These are phyloP conservation scores for Thunnus thynnus DNA, from an alignment of 2,113 vertebrate genomes.

Conservation along the genomic window DNA sequence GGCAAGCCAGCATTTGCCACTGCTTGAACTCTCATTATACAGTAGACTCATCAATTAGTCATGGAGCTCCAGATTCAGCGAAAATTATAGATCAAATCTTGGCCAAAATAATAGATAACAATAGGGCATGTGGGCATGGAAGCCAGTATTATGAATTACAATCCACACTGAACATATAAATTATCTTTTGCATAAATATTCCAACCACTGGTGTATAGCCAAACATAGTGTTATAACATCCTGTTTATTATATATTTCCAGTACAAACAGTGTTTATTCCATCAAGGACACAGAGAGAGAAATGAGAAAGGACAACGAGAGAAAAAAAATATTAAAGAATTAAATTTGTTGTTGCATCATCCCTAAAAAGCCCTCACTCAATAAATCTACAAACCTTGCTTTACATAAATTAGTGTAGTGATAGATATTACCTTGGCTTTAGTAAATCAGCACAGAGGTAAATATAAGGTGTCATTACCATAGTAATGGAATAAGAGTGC, in stretches of 20 bases:
- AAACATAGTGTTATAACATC: slow-evolving; percentile 5
- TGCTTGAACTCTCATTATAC: background rate
- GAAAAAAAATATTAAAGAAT: background rate
- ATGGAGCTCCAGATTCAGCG: slow-evolving; percentile 1
- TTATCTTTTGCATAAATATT: slow-evolving; percentile 17
- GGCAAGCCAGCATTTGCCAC: background rate
- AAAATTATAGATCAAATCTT: slow-evolving; percentile 9
- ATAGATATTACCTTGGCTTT: slow-evolving; percentile 55
- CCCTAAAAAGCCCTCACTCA: background rate
- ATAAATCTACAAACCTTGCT: slow-evolving; percentile 33
- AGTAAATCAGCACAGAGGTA: slow-evolving; percentile 50
- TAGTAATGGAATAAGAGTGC: slow-evolving; percentile 67
- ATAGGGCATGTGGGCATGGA: background rate
- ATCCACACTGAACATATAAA: background rate
- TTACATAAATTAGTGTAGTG: slow-evolving; percentile 36
- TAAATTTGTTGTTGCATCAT: background rate
- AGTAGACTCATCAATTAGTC: background rate
- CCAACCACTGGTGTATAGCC: slow-evolving; percentile 8
- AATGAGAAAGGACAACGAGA: background rate
- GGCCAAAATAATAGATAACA: background rate
- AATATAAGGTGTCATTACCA: slow-evolving; percentile 72
- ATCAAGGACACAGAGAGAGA: background rate
- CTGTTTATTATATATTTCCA: background rate
- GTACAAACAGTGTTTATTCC: background rate
- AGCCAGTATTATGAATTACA: background rate